Evolutionary conservation across 2,888 invertebrate genomes (phyloP).

Genomic region (Drosophila incognita): DNA sequence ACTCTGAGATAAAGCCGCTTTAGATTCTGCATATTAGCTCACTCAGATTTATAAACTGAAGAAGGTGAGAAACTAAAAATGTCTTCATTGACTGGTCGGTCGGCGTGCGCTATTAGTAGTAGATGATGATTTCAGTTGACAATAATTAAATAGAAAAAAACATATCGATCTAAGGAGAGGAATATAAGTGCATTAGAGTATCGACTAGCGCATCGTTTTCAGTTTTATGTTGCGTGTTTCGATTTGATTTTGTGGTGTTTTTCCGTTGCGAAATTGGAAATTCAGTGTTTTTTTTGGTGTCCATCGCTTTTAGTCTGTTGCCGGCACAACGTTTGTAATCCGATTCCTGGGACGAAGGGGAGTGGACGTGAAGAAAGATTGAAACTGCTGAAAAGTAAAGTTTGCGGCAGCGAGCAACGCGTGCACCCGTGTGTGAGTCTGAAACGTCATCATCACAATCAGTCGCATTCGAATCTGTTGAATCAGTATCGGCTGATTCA

Average conservation of each 20-base stretch:
- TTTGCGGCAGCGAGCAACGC: constrained; percentile 11
- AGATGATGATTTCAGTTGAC: too few species aligned
- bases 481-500: constrained; percentile 19
- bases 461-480: constrained; percentile 6
- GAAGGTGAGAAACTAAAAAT: too few species aligned
- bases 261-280: constrained; percentile 51
- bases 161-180: background rate
- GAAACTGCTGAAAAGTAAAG: constrained; percentile 20
- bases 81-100: background rate
- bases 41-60: background rate
- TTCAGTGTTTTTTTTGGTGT: constrained; percentile 21
- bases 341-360: constrained; percentile 45
- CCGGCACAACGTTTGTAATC: constrained; percentile 57
- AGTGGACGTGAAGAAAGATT: constrained; percentile 18
- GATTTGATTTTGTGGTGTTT: constrained; percentile 42
- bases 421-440: background rate
- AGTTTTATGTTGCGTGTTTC: constrained; percentile 17
- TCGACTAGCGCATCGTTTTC: constrained; percentile 9
- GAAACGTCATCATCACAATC: constrained; percentile 22
- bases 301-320: constrained; percentile 20
- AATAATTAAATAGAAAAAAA: background rate
- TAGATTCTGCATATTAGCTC: background rate
- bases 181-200: constrained; percentile 7
- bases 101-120: too few species aligned
- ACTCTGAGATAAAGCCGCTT: too few species aligned